Evolutionary conservation across 2,113 vertebrate species (phyloP).

Genomic region (Microtus ochrogaster): DNA sequence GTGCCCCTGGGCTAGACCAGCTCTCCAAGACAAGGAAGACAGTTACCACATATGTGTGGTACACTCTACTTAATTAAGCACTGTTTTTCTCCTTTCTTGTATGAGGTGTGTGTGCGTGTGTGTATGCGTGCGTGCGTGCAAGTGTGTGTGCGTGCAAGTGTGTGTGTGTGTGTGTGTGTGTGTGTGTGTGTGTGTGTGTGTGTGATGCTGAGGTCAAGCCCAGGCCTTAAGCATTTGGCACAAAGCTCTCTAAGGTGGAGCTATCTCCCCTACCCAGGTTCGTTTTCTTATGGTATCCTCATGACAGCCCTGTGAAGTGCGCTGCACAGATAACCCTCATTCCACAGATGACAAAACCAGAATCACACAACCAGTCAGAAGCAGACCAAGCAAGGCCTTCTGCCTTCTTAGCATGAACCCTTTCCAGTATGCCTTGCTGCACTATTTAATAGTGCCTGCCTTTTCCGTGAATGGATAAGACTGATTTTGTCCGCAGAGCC

Average conservation of each 20-base stretch:
- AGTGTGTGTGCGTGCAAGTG: not conserved
- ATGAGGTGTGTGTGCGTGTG: too few species aligned
- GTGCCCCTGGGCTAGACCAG: not conserved
- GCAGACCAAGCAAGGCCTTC: constrained; percentile 18
- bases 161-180: too few species aligned
- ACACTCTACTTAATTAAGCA: constrained; percentile 1
- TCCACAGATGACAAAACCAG: constrained; percentile 17
- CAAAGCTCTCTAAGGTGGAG: not conserved
- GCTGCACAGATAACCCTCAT: not conserved
- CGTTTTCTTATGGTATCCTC: not conserved
- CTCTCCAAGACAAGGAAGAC: constrained; percentile 31
- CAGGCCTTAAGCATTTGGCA: too few species aligned
- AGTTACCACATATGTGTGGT: not conserved
- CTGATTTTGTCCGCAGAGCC: constrained; percentile 80
- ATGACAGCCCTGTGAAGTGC: not conserved
- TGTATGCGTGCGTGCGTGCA: accelerated
- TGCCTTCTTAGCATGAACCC: not conserved
- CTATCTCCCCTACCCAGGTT: not conserved
- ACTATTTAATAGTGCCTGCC: not conserved
- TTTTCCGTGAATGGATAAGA: constrained; percentile 5
- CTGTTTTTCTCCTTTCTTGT: not conserved
- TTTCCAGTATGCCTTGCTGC: not conserved
- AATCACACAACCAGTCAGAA: constrained; percentile 11
- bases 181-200: not conserved
- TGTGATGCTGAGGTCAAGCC: not conserved